These are phyloP conservation scores for Hoplostethus mediterraneus DNA, from an alignment of 2,797 vertebrate species.

Conservation along the genomic window DNA sequence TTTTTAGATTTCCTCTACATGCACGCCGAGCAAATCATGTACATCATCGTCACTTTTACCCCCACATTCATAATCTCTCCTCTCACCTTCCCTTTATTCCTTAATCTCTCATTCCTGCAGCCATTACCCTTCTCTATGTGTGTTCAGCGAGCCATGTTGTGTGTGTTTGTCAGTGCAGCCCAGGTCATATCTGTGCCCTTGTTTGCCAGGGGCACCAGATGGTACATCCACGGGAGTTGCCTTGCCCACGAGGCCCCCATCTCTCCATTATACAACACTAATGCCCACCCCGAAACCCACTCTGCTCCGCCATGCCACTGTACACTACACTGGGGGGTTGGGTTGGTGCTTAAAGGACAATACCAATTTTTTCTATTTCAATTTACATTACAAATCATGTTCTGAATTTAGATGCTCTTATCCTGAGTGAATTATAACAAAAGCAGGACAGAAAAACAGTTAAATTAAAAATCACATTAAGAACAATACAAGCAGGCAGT, in stretches of 20 bases:
- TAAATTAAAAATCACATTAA: not conserved
- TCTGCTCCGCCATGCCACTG: conserved; percentile 1
- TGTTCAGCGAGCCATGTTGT: conserved; percentile 10
- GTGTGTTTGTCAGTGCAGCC: conserved; percentile 13
- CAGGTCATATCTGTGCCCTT: conserved; percentile 59
- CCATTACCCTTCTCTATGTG: not conserved
- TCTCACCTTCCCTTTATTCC: too few relatives aligned
- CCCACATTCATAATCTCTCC: too few relatives aligned
- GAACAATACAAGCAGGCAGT: not conserved
- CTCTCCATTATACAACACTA: conserved; percentile 23
- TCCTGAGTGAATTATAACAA: not conserved
- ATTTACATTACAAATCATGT: not conserved
- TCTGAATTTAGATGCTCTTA: not conserved
- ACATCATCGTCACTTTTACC: too few relatives aligned
- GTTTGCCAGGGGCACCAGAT: conserved; percentile 70
- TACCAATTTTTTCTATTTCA: not conserved
- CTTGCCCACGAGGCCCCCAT: conserved; percentile 36
- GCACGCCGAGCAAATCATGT: too few relatives aligned
- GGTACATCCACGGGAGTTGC: conserved; percentile 58
- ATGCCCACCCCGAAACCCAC: conserved; percentile 18
- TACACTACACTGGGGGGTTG: not conserved
- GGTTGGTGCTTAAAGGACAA: not conserved
- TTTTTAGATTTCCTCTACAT: too few relatives aligned
- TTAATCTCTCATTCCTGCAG: not conserved
- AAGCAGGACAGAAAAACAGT: not conserved